Percentiles rank a stretch among this genome's conserved stretches.
Conservation (phyloP, 2,888 invertebrate genomes). For the Mythimna pallens region DNA sequence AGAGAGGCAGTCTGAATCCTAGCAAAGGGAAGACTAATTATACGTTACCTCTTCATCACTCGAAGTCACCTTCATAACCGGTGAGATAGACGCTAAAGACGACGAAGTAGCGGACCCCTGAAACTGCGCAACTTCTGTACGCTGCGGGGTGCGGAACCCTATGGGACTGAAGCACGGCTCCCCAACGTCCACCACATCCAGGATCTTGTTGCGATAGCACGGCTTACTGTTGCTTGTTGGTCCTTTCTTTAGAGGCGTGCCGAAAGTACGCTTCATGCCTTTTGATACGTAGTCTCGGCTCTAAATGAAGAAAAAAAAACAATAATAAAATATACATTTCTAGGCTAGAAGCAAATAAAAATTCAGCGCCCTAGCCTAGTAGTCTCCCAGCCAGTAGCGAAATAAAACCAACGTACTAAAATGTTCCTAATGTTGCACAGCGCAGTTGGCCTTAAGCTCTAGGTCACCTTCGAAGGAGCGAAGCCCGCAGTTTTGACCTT, state of each 20-base stretch:
- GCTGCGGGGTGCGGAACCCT: conserved; percentile 80
- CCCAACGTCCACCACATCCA: conserved; percentile 83
- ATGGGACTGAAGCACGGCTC: conserved; percentile 86
- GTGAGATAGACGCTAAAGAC: conserved; percentile 83
- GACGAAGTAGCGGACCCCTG: conserved; percentile 76
- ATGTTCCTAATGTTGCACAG: too few species aligned
- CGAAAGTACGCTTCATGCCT: conserved; percentile 87
- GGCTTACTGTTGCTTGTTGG: conserved; percentile 69
- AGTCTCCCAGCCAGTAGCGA: too few species aligned
- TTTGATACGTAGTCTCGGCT: conserved; percentile 77
- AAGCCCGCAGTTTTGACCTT: too few species aligned
- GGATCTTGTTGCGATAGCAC: conserved; percentile 82
- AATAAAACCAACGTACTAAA: too few species aligned
- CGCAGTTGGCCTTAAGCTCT: too few species aligned
- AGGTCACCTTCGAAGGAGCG: too few species aligned
- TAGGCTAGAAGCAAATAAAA: too few species aligned
- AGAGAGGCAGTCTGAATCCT: too few species aligned
- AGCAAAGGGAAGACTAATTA: too few species aligned
- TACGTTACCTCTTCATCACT: conserved; percentile 84
- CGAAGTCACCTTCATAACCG: conserved; percentile 79
- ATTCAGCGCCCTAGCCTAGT: too few species aligned
- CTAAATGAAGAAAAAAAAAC: conserved; percentile 66
- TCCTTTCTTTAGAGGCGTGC: conserved; percentile 79
- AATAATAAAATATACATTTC: too few species aligned
- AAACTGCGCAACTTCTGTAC: conserved; percentile 54